Evolutionary conservation across 2,797 vertebrate genomes (phyloP), one percentile per base, ranked within the genome.

Genomic region (Xenopus petersii): DNA sequence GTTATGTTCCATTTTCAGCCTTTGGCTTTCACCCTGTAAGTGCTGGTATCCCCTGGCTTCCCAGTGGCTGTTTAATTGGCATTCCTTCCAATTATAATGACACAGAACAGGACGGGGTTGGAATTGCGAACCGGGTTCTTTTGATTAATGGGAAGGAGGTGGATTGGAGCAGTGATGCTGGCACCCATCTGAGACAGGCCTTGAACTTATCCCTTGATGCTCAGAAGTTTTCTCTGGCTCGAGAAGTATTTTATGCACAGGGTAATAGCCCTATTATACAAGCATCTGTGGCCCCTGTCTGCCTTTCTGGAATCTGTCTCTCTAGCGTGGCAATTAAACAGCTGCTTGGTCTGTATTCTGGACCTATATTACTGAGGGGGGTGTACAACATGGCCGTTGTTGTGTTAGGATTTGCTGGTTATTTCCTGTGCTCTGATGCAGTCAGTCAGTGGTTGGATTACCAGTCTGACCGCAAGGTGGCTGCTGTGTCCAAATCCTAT

Each of bases 1-100:
- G 77, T 10, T 97, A 91, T 79, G 84, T 76, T 7, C 88, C 93
- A 13, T 98, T 97, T 4, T 92, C 93, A 2, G 85, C 93, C 62
- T 98, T 92, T 51, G 91, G 93, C 21, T 98, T 98, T 84, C 93
- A 94, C 30, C 95, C 95, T 0, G 89, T 98, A 42, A 92, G 94
- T 0, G 94, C 95, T 0, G 97, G 96, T 5, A 81, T 96, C 59
- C 94, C 97, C 0, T 93, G 93, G 92, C 86, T 98, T 21, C 93
- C 94, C 1, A 79, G 84, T 0, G 94, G 97, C 1, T 93, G 89
- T 1, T 81, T 93, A 12, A 88, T 99, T 4, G 96, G 96, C 80
- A 92, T 98, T 80, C 95, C 97, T 0, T 92, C 92, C 36, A 95
- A 93, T 84, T 98, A 97, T 76, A 93, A 94, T 82, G 89, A 91